A percentile compares a stretch with the other conserved stretches of the same genome.
phyloP scores from a whole-genome alignment of 2,888 invertebrate genomes.

The Napeogenes inachia region DNA sequence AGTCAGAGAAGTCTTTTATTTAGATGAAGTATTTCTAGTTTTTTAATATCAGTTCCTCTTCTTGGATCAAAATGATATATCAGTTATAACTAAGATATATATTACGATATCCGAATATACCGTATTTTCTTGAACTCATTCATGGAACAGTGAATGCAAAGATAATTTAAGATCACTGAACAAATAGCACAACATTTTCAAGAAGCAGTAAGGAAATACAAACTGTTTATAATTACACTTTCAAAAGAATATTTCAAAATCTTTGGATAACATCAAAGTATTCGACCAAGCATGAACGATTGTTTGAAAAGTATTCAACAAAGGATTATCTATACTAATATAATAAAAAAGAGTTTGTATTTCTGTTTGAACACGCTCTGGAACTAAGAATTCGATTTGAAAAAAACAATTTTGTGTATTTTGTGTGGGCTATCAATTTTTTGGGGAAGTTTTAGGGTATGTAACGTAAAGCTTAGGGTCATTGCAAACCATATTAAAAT shows the following conservation, averaged over 20 bases:
- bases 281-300: conserved; percentile 27
- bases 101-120: no score
- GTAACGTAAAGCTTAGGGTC: no score
- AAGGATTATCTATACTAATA: conserved; percentile 27
- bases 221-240: conserved; percentile 35
- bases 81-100: no score
- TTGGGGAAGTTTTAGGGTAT: no score
- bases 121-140: conserved; percentile 9
- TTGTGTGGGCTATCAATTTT: no score
- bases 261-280: conserved; percentile 39
- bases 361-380: no score
- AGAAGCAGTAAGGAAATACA: conserved; percentile 31
- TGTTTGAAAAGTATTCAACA: conserved; percentile 44
- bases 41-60: not conserved
- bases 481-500: no score
- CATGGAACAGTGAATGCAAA: conserved; percentile 9
- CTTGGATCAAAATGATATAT: not conserved
- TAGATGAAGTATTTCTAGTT: no score
- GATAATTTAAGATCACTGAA: conserved; percentile 13
- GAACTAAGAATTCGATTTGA: no score
- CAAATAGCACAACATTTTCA: conserved; percentile 20
- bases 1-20: no score
- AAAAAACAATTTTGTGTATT: no score
- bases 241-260: conserved; percentile 37
- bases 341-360: conserved; percentile 1